Base-by-base conservation (phyloP, 1,140 invertebrate species). In the Alviniconcha marisindica region DNA sequence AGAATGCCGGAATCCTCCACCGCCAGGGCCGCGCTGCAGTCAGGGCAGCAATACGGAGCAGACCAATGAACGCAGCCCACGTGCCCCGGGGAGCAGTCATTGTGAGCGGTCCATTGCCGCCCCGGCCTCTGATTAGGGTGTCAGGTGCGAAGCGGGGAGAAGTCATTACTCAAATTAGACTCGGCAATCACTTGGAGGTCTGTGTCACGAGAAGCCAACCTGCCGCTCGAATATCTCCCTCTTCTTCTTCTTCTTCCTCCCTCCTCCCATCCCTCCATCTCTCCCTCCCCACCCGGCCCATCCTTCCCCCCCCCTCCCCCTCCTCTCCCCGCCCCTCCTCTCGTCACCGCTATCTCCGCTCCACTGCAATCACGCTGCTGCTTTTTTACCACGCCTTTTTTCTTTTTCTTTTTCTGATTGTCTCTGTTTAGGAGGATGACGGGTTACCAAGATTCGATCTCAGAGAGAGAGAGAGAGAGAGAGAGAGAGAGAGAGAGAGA, bases 131-230 rank as follows among this genome's bases (percentile, higher is more conserved):
- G 71, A 74, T 74, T 74, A 21, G 71, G 71, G 71, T 74, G 71
- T 74, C 71, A 74, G 71, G 71, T 74, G 71, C 38, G 12, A 44
- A n/a, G 38, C 36, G 42, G 71, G 71, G 71, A 74, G 71, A 74
- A 74, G 71, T 74, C 71, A 74, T 74, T 74, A 74, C 38, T 74
- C 71, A 74, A 74, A 74, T 74, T 74, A 74, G 33, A 74, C 15
- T 44, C 36, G 15, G 71, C 71, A 24, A 74, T 42, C 71, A 38
- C 63, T 66, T 48, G 44, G 44, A 18, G 5, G 44, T 48, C 7
- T 48, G 44, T 5, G 44, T 48, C 44, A 10, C 7, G 18, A 48
- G 18, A 48, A 48, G 44, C 44, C 7, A 48, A 10, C 44, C 44
- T 48, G 44, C 18, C n/a, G n/a, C n/a, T n/a, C 28, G 5, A 5